Evolutionary conservation across 2,113 vertebrate genomes (phyloP), one percentile per base, ranked within the genome.

Genomic region (Prochilodus magdalenae): DNA sequence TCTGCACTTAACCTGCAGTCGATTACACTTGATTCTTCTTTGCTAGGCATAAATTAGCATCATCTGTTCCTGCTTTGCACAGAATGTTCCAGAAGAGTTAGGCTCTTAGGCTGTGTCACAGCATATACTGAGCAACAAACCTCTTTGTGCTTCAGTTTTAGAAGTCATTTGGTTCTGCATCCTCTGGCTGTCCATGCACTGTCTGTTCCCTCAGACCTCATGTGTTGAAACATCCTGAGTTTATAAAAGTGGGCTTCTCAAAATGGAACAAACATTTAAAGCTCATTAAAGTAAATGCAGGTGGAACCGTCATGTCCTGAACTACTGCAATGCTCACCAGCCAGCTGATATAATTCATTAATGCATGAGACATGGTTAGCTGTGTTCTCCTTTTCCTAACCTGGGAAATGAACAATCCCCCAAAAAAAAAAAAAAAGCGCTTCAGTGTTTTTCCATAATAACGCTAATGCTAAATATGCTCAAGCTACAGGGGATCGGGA

Each of bases 401-500:
- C 12, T 70, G 66, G 2, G 22, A 44, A 12, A 44, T 22, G 22
- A 67, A 51, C 20, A 36, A 1, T 27, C 44, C 33, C 70, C 44
- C 3, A 76, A 49, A 65, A 27, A 11, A 51, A 26, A 55, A 72
- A 49, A 74, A 27, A 36, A 36, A 7, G 7, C 3, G 44, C 6
- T 55, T 40, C 22, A 22, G 13, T 75, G 29, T 27, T 74, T 73
- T 81, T 55, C 70, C 11, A 59, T 81, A 51, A 90, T 91, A 90
- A 92, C 89, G 91, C 82, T 86, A 82, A 84, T 74, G 80, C 89
- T 92, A 92, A 89, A 93, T 93, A 93, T 91, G 93, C 86, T 85
- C 90, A 90, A 89, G 90, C 89, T 90, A 81, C 33, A 81, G 33
- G 18, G 26, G 65, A 81, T 57, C 67, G 29, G 74, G 66, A 79